Conservation (phyloP, 2,797 vertebrate species). For the Coilia nasus region DNA sequence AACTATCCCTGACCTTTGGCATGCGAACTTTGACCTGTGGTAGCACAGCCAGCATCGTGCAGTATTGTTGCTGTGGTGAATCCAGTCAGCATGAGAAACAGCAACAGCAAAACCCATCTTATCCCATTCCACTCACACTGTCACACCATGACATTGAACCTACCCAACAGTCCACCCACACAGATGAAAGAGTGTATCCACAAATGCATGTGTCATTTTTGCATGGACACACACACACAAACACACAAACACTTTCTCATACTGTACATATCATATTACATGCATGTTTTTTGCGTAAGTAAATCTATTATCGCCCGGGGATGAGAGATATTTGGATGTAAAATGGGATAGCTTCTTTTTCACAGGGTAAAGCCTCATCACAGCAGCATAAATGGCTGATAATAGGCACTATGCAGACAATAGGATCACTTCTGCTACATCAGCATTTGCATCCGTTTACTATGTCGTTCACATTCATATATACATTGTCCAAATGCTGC, state of each 20-base stretch:
- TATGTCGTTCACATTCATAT: background rate
- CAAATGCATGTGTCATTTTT: background rate
- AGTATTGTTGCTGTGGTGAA: background rate
- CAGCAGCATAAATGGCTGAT: no score
- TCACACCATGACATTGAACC: background rate
- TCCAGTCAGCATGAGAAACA: constrained; percentile 53
- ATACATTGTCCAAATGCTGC: background rate
- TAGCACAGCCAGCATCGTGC: background rate
- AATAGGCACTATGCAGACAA: no score
- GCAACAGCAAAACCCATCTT: constrained; percentile 52
- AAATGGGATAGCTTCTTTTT: no score
- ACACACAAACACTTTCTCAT: background rate
- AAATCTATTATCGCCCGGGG: no score
- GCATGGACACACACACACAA: background rate
- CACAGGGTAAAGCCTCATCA: no score
- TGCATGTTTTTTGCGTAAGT: background rate
- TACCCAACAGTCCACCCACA: no score
- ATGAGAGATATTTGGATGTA: no score
- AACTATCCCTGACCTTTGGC: background rate
- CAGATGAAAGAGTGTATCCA: background rate
- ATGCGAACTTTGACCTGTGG: background rate
- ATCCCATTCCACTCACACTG: constrained; percentile 13
- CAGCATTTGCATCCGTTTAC: background rate
- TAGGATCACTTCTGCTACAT: background rate
- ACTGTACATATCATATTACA: background rate